Evolutionary conservation across 2,797 vertebrate species (phyloP).

Genomic region (Erethizon dorsatum): DNA sequence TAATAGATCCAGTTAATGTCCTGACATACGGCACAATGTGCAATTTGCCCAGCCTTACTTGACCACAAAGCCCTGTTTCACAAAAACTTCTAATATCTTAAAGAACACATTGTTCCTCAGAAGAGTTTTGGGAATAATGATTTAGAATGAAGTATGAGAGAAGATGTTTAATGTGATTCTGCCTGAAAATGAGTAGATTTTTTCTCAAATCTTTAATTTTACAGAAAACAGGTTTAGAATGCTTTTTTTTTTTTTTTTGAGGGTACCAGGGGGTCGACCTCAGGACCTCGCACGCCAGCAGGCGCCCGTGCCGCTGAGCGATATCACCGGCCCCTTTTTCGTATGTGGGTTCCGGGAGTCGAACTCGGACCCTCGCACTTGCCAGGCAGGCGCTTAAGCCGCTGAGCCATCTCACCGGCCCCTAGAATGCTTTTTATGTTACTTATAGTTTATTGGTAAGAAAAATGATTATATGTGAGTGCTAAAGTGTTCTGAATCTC

Average conservation of each 20-base stretch:
- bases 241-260: no score
- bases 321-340: no score
- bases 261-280: no score
- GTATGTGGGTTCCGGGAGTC: no score
- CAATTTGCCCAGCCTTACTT: neutral
- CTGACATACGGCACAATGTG: neutral
- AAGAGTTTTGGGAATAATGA: neutral
- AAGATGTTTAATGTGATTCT: neutral
- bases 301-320: no score
- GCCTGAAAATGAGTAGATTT: slow-evolving; percentile 33
- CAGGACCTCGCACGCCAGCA: no score
- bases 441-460: neutral
- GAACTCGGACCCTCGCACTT: no score
- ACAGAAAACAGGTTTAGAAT: neutral
- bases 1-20: neutral
- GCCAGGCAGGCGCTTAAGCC: no score
- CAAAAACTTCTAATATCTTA: neutral
- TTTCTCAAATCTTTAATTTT: slow-evolving; percentile 56
- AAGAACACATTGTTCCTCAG: neutral
- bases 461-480: neutral
- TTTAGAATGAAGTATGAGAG: neutral
- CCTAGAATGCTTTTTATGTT: slow-evolving; percentile 48
- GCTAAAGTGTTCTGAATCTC: neutral
- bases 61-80: neutral
- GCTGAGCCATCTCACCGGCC: no score